Base-by-base conservation (phyloP, 2,113 vertebrate species). In the Esox niger region DNA sequence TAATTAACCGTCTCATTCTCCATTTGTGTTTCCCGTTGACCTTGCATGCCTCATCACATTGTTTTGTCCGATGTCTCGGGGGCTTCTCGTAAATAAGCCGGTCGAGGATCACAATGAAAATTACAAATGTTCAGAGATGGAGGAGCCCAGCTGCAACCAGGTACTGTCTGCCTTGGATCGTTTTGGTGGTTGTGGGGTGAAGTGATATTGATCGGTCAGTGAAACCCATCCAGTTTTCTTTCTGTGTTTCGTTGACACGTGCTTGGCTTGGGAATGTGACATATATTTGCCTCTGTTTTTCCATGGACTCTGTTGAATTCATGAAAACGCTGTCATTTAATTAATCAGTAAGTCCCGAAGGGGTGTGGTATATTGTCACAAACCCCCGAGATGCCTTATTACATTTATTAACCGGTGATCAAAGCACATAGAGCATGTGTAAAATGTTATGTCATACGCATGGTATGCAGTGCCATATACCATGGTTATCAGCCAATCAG, bases 41-140 rank as follows among this genome's bases (percentile, higher is more conserved):
- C 31, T 9, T 87, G 75, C 63, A 31, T 91, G 79, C 86, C 89
- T 81, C 73, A 86, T 90, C 79, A 88, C 77, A 78, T 69, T 76
- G 88, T 91, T 85, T 74, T 82, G 82, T 82, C 55, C 85, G 90
- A 80, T 91, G 66, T 89, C 77, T 68, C 89, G 67, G 92, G 88
- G 58, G 68, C 85, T 85, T 82, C 78, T 89, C 89, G 74, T 90
- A 82, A 84, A 89, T 89, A 93, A 96, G 96, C 94, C 87, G 75
- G 82, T 93, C 89, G 92, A 93, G 87, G 94, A 96, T 80, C 91
- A 86, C 90, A 90, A 59, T 89, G 95, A 96, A 90, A 84, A 75
- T 86, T 81, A 91, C 90, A 96, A 92, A 95, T 92, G 80, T 91
- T 91, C 93, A 87, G 86, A 91, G 84, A 79, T 85, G 90, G 95